Evolutionary conservation across 2,888 invertebrate genomes (phyloP).

Genomic region (Pycnomerus fuliginosus): DNA sequence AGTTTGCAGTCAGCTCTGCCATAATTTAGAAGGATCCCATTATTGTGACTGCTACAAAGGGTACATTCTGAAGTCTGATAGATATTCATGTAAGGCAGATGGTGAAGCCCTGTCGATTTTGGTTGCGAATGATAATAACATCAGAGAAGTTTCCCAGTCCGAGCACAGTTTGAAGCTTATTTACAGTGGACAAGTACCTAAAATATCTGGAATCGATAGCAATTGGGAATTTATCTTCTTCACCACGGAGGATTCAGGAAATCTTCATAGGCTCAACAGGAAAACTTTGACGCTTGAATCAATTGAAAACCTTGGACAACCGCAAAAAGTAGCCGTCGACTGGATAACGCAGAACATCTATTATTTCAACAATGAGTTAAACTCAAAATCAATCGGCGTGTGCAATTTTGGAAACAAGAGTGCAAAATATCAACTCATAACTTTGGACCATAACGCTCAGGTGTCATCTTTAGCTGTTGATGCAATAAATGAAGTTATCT

Average conservation of each 20-base stretch:
- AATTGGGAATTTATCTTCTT: constrained; percentile 55
- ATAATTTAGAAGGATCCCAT: constrained; percentile 59
- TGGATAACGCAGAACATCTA: constrained; percentile 75
- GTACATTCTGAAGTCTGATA: constrained; percentile 61
- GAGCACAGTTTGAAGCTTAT: constrained; percentile 47
- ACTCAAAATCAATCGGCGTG: constrained; percentile 40
- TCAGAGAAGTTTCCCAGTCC: constrained; percentile 55
- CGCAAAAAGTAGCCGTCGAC: constrained; percentile 65
- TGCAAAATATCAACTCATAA: constrained; percentile 52
- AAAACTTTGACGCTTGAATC: constrained; percentile 45
- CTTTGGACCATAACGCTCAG: constrained; percentile 54
- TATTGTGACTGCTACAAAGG: constrained; percentile 62
- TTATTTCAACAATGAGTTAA: constrained; percentile 54
- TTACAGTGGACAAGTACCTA: constrained; percentile 52
- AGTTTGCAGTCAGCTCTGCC: constrained; percentile 67
- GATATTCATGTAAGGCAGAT: constrained; percentile 66
- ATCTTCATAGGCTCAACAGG: constrained; percentile 51
- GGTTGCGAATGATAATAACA: constrained; percentile 59
- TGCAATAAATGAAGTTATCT: constrained; percentile 59
- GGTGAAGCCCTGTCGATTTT: constrained; percentile 58
- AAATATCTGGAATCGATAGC: constrained; percentile 59
- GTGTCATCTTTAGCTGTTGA: constrained; percentile 66
- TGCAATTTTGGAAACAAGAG: constrained; percentile 45
- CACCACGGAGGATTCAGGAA: constrained; percentile 50
- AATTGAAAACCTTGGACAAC: constrained; percentile 54